Base-by-base conservation (phyloP, 2,113 vertebrate genomes). In the Hypocryptadius cinnamomeus region DNA sequence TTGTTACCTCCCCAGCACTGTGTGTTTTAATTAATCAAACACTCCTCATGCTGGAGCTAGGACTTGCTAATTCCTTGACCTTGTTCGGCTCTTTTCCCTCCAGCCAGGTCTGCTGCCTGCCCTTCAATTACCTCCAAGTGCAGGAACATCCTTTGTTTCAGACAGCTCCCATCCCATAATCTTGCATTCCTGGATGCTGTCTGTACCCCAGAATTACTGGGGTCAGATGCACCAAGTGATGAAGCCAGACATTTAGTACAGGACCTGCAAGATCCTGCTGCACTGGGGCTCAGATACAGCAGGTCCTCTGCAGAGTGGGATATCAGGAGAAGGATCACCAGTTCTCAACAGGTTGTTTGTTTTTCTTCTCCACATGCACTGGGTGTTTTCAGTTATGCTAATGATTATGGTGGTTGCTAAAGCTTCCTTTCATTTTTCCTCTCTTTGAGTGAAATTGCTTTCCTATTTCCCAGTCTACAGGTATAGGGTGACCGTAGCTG, bases 401-500 rank as follows among this genome's bases (percentile, higher is more conserved):
- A 40, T 10, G 25, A 79, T 47, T 40, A 47, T 89, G 71, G 51
- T 2, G 3, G 23, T 33, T 71, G 23, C 30, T 51, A 66, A 76
- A 76, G 35, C 18, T 59, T 78, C 25, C 42, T 84, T 56, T 50
- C 39, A 33, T 31, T 81, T 77, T 37, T 64, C 45, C 21, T 60
- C 56, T 74, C 13, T 9, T 0, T n/a, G 11, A 66, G 17, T 66
- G 60, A 68, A 82, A 60, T 25, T 27, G 57, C 13, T 30, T 59
- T 45, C 37, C n/a, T 18, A 6, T 39, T 40, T 63, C 39, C 16
- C n/a, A 33, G 21, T 24, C 27, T 61, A 31, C 31, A 53, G 30
- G 66, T 2, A 1, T n/a, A 24, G 11, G 42, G 30, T 3, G 5
- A 65, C 11, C 0, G 2, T 11, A 22, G 3, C 20, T 74, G 70